Evolutionary conservation across 2,888 invertebrate genomes (phyloP), one percentile per base, ranked within the genome.

Genomic region (Malacosoma neustria): DNA sequence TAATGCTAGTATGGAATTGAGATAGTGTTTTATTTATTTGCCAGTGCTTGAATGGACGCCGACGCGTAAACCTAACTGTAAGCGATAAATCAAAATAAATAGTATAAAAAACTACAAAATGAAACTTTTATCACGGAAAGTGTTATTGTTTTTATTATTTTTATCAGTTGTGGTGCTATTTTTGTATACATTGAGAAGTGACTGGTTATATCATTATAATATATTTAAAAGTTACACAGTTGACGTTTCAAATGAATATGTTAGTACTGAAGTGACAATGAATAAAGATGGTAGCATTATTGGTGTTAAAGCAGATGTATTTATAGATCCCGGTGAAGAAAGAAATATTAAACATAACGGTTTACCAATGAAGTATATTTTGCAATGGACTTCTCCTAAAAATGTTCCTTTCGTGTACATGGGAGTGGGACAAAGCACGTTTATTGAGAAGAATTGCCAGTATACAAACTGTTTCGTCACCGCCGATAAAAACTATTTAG

Each of bases 401-500:
- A 55, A 42, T 30, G 44, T 60, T 29, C 71, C 71, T 2, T 67
- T 73, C 40, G 42, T 45, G 12, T 57, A 61, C 33, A 54, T 72
- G 50, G 58, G 58, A 3, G 30, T 40, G 9, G 67, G 65, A 4
- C 54, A 41, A 34, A 34, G 43, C 30, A 55, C 48, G 3, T 77
- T 75, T 39, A 48, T 67, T 14, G 47, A 53, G 1, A 57, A 54
- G 31, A 57, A 67, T 5, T 79, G 77, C 48, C 40, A 48, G n/a
- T 57, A 55, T 32, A 63, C 51, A 4, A 80, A 80, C 35, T 81
- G 81, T 43, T 57, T 52, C 34, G 70, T 80, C 1, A 76, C 75
- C 2, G 43, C 40, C 11, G 46, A 79, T 15, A 51, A 41, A 32
- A 48, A 42, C 1, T 49, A 51, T 14, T 45, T 71, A 0, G 48